Evolutionary conservation across 2,888 invertebrate genomes (phyloP).

Genomic region (Cordylochernes scorpioides): DNA sequence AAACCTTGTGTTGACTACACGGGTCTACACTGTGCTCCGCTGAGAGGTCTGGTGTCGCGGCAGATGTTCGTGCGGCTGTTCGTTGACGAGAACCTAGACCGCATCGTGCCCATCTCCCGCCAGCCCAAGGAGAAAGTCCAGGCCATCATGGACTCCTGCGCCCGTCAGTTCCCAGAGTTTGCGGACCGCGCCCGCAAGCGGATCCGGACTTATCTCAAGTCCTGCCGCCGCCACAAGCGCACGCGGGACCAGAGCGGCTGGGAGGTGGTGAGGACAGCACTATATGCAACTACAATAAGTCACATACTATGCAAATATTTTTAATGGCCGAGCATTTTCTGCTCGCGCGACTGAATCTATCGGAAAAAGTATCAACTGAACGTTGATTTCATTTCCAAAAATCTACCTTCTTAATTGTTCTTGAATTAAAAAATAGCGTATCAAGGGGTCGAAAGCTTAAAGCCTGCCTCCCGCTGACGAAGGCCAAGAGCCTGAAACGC

Average conservation of each 20-base stretch:
- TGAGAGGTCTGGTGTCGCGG: too few species aligned
- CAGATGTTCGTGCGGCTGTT: slow-evolving; percentile 92
- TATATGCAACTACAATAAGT: not conserved
- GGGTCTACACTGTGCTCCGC: too few species aligned
- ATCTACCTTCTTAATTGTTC: too few species aligned
- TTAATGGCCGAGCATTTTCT: not conserved
- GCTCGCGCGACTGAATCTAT: too few species aligned
- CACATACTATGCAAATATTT: not conserved
- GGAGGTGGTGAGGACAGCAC: slow-evolving; percentile 46
- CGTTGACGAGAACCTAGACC: slow-evolving; percentile 82
- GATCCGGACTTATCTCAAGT: slow-evolving; percentile 78
- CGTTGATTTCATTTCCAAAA: too few species aligned
- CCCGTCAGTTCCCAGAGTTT: slow-evolving; percentile 83
- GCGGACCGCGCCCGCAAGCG: slow-evolving; percentile 76
- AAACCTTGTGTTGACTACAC: too few species aligned
- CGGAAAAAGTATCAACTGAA: too few species aligned
- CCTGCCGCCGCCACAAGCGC: slow-evolving; percentile 74
- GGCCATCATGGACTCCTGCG: slow-evolving; percentile 85
- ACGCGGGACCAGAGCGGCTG: slow-evolving; percentile 50
- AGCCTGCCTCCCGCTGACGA: too few species aligned
- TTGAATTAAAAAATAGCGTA: too few species aligned
- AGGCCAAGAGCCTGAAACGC: too few species aligned
- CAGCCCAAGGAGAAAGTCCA: slow-evolving; percentile 93
- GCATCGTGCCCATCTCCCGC: slow-evolving; percentile 85
- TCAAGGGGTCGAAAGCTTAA: too few species aligned